These are phyloP conservation scores for Ochotona princeps DNA, from an alignment of 2,113 vertebrate species.

Conservation along the genomic window DNA sequence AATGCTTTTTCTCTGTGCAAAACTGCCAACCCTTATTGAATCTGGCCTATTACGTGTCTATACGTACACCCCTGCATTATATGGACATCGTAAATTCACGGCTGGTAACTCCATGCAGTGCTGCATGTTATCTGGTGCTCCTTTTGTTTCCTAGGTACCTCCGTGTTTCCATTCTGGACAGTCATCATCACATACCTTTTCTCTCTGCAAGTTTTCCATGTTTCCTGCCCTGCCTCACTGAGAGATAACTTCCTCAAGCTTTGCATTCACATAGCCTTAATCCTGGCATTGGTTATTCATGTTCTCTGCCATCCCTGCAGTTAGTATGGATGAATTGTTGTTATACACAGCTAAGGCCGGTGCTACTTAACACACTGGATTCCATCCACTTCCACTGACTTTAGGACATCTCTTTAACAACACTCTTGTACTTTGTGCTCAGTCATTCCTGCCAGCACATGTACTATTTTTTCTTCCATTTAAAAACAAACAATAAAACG, in stretches of 20 bases:
- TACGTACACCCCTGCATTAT: not conserved
- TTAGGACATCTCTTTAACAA: not conserved
- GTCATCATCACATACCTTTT: not conserved
- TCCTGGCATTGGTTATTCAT: not conserved
- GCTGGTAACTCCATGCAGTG: not conserved
- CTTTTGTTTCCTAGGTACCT: not conserved
- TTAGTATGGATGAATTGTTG: not conserved
- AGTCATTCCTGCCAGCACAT: not conserved
- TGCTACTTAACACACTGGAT: not conserved
- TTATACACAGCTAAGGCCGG: not conserved
- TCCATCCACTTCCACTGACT: not conserved
- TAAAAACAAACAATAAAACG: not conserved
- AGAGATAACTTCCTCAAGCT: not conserved
- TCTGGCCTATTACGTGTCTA: not conserved
- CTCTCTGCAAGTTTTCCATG: not conserved
- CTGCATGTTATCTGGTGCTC: not conserved
- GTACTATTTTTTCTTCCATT: not conserved
- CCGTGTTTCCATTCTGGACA: not conserved
- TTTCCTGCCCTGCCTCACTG: not conserved
- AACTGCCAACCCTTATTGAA: not conserved
- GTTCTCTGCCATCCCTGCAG: not conserved
- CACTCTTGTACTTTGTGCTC: not conserved
- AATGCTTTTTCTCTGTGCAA: not conserved
- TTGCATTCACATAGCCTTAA: not conserved
- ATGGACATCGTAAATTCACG: not conserved